A percentile compares a stretch with the other conserved stretches of the same genome.
These are phyloP conservation scores for Schlechtendalia chinensis DNA, from an alignment of 1,140 invertebrate species.

Conservation along the genomic window DNA sequence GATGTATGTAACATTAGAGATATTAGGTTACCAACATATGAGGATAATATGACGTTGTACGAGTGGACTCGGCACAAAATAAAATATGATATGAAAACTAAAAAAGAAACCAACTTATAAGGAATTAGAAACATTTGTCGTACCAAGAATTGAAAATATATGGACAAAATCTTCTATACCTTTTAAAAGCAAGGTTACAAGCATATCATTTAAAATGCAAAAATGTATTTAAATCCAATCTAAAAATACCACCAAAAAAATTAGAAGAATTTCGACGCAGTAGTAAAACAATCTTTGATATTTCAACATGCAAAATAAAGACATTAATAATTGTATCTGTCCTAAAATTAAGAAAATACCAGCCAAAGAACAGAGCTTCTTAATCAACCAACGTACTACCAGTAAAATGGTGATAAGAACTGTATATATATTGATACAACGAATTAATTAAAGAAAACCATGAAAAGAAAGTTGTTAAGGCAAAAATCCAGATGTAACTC, in stretches of 20 bases:
- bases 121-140: too few relatives aligned
- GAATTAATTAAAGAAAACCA: neutral
- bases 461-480: neutral
- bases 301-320: conserved; percentile 29
- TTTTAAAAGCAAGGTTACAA: conserved; percentile 19
- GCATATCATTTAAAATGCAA: conserved; percentile 24
- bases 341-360: conserved; percentile 19
- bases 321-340: conserved; percentile 29
- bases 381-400: conserved; percentile 35
- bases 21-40: neutral
- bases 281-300: too few relatives aligned
- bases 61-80: neutral
- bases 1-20: neutral
- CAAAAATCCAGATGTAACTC: neutral
- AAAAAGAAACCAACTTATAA: too few relatives aligned
- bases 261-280: conserved; percentile 15
- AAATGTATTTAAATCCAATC: conserved; percentile 18
- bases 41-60: neutral
- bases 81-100: too few relatives aligned
- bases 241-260: conserved; percentile 20
- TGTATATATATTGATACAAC: conserved; percentile 26
- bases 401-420: conserved; percentile 24
- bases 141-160: too few relatives aligned
- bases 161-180: too few relatives aligned
- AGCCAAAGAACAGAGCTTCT: neutral